Conservation (phyloP, 2,113 vertebrate genomes). For the Sphaerodactylus townsendi region DNA sequence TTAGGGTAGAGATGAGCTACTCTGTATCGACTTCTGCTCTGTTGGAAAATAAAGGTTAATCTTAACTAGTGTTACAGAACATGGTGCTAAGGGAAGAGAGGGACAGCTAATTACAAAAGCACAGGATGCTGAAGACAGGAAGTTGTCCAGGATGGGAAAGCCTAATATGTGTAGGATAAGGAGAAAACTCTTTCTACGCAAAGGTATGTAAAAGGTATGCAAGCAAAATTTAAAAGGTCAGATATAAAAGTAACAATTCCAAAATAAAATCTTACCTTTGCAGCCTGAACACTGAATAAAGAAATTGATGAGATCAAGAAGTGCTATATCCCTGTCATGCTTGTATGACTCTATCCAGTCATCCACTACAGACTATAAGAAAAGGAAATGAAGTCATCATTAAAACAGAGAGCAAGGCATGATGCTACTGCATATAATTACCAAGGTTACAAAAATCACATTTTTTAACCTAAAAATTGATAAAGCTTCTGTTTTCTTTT, state of each 20-base stretch:
- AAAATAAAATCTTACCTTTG: conserved; percentile 85
- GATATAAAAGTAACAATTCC: neutral
- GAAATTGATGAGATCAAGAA: conserved; percentile 99
- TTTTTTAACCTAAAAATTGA: neutral
- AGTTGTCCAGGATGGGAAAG: neutral
- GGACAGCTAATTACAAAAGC: neutral
- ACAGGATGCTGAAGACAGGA: neutral
- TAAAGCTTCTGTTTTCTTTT: neutral
- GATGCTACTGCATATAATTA: neutral
- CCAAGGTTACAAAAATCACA: neutral
- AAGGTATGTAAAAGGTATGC: neutral
- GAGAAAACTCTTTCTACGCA: fast-evolving
- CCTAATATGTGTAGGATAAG: neutral
- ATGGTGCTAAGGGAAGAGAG: neutral
- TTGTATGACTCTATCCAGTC: conserved; percentile 99
- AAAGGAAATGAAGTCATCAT: conserved; percentile 21
- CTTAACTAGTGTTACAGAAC: no score
- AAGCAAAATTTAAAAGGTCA: conserved; percentile 5
- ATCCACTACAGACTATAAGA: conserved; percentile 93
- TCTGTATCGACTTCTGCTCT: no score
- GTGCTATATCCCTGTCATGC: conserved; percentile 92
- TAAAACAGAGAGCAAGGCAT: neutral
- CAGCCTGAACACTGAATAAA: conserved; percentile 99
- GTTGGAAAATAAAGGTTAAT: no score
- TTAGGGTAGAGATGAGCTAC: no score